Percentiles rank a stretch among this genome's conserved stretches.
phyloP scores from a whole-genome alignment of 2,888 invertebrate species.

The Oegoconia quadripuncta region DNA sequence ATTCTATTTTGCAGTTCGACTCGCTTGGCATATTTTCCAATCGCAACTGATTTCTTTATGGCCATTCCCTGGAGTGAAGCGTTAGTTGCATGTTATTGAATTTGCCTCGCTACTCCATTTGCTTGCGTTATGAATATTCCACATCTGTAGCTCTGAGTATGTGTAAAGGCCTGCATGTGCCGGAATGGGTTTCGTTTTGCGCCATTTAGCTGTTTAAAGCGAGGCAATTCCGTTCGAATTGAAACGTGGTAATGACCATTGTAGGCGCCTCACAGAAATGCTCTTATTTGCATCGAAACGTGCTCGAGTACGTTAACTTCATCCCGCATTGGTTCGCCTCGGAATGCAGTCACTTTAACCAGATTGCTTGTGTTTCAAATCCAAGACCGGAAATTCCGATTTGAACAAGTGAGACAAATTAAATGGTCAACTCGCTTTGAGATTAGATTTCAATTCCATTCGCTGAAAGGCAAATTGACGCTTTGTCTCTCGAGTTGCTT shows the following conservation, averaged over 20 bases:
- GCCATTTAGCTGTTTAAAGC: slow-evolving; percentile 62
- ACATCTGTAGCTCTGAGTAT: slow-evolving; percentile 50
- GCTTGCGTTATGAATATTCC: slow-evolving; percentile 56
- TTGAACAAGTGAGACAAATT: slow-evolving; percentile 27
- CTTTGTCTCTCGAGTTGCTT: slow-evolving; percentile 37
- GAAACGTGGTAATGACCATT: slow-evolving; percentile 70
- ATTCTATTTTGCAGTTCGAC: slow-evolving; percentile 27
- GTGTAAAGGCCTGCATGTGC: slow-evolving; percentile 34
- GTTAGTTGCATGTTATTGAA: slow-evolving; percentile 33
- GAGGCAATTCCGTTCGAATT: slow-evolving; percentile 52
- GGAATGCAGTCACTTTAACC: slow-evolving; percentile 40
- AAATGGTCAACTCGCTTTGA: slow-evolving; percentile 26
- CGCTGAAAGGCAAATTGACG: slow-evolving; percentile 33
- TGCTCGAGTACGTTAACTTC: slow-evolving; percentile 51
- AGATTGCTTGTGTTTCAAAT: slow-evolving; percentile 29
- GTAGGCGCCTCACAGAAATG: slow-evolving; percentile 60
- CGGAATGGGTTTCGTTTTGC: slow-evolving; percentile 52
- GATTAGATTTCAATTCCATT: slow-evolving; percentile 29
- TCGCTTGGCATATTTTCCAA: slow-evolving; percentile 28
- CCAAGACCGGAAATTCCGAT: slow-evolving; percentile 27
- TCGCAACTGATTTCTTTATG: slow-evolving; percentile 37
- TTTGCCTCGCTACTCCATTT: slow-evolving; percentile 44
- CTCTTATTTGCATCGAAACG: slow-evolving; percentile 68
- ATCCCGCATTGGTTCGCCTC: slow-evolving; percentile 35
- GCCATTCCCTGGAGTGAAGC: slow-evolving; percentile 19